A percentile compares a stretch with the other conserved stretches of the same genome.
These are phyloP conservation scores for Blennius ocellaris DNA, from an alignment of 2,113 vertebrate species.

Conservation along the genomic window DNA sequence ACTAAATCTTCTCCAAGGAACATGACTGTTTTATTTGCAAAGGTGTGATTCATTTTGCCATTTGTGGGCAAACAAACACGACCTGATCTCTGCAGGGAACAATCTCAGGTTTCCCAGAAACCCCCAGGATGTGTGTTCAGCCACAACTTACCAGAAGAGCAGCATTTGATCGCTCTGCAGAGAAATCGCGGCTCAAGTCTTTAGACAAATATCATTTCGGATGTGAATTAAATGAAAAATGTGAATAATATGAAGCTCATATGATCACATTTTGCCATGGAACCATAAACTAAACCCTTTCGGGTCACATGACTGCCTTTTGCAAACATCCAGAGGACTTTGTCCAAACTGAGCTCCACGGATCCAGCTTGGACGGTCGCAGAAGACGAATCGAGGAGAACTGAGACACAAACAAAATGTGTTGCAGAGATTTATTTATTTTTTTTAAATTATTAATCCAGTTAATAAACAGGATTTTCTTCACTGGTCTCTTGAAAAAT, in stretches of 20 bases:
- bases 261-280: conserved; percentile 22
- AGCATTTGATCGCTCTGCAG: not conserved
- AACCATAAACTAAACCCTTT: conserved; percentile 20
- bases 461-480: conserved; percentile 74
- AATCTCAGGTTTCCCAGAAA: conserved; percentile 49
- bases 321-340: conserved; percentile 78
- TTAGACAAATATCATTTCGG: not conserved
- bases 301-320: conserved; percentile 47
- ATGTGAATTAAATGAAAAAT: not conserved
- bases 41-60: conserved; percentile 17
- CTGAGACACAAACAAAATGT: conserved; percentile 39
- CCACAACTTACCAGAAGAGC: not conserved
- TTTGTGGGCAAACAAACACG: conserved; percentile 29
- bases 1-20: conserved; percentile 10
- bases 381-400: conserved; percentile 19
- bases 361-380: conserved; percentile 25
- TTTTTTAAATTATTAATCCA: conserved; percentile 67
- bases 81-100: conserved; percentile 15
- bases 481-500: conserved; percentile 53
- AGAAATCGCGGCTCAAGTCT: not conserved
- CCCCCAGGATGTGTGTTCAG: not conserved
- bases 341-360: conserved; percentile 60
- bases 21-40: conserved; percentile 20
- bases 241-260: not conserved
- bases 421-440: conserved; percentile 39